Percentiles rank a stretch among this genome's conserved stretches.
Conservation (phyloP, 2,797 vertebrate genomes). For the Enteromius viviparus region DNA sequence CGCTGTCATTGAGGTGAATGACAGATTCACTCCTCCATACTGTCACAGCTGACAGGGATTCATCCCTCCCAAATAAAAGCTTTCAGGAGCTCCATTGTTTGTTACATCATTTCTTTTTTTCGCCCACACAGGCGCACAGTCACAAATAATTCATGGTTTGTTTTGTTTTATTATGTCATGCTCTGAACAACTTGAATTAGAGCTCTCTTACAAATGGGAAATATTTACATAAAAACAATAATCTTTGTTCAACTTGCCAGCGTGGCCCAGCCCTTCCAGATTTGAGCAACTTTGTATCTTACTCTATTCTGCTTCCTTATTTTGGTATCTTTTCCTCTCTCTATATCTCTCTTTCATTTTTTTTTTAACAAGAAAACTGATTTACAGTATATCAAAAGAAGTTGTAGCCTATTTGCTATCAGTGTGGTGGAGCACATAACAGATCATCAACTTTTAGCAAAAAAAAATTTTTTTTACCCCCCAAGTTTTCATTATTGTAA, state of each 20-base stretch:
- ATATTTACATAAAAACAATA: constrained; percentile 52
- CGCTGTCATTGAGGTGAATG: constrained; percentile 50
- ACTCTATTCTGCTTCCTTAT: neutral
- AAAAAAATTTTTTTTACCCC: neutral
- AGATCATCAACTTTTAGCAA: neutral
- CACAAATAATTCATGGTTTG: constrained; percentile 47
- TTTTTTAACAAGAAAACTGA: neutral
- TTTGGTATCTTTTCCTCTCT: neutral
- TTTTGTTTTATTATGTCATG: constrained; percentile 50
- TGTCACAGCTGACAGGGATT: constrained; percentile 40
- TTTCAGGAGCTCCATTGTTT: constrained; percentile 38
- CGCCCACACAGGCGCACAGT: constrained; percentile 33
- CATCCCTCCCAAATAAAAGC: constrained; percentile 39
- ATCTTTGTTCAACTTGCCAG: constrained; percentile 40
- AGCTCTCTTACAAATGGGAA: constrained; percentile 48
- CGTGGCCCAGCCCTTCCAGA: neutral
- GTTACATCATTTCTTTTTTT: constrained; percentile 39
- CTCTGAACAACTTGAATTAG: constrained; percentile 50
- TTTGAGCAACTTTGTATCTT: neutral
- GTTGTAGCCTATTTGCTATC: neutral
- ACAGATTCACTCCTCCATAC: constrained; percentile 46
- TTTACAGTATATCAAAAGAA: neutral
- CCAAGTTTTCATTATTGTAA: neutral
- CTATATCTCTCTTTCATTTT: neutral
- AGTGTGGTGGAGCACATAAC: neutral